Conservation (phyloP, 1,140 invertebrate genomes). For the Mycetomoellerius zeteki region DNA sequence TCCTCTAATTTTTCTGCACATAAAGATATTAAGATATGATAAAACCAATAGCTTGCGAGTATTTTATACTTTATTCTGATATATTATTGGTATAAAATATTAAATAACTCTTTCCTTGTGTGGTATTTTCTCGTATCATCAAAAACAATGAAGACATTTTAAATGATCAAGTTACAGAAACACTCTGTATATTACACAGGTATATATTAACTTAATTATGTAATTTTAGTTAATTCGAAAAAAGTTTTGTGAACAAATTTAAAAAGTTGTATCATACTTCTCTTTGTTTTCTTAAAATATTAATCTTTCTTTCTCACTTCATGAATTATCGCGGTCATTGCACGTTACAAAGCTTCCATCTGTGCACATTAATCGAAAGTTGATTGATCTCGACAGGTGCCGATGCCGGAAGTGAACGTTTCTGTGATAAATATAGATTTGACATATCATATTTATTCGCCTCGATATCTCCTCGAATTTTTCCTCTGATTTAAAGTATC, state of each 20-base stretch:
- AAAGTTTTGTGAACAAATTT: neutral
- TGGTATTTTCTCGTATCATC: too few relatives aligned
- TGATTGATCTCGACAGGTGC: conserved; percentile 67
- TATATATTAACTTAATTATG: neutral
- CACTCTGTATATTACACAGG: neutral
- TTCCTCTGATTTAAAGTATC: neutral
- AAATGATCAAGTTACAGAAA: too few relatives aligned
- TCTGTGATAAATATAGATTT: conserved; percentile 62
- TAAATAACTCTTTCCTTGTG: too few relatives aligned
- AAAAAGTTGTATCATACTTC: neutral
- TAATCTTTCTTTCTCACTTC: neutral
- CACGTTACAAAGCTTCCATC: conserved; percentile 56
- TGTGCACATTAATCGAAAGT: conserved; percentile 66
- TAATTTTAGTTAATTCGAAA: conserved; percentile 4
- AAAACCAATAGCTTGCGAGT: too few relatives aligned
- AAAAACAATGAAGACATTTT: too few relatives aligned
- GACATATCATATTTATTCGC: conserved; percentile 65
- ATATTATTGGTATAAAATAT: too few relatives aligned
- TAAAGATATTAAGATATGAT: too few relatives aligned
- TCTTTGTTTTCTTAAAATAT: conserved; percentile 28
- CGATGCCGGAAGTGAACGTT: conserved; percentile 49
- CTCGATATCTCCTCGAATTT: conserved; percentile 20
- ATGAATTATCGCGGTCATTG: conserved; percentile 60
- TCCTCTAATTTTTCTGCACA: too few relatives aligned
- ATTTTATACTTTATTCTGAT: too few relatives aligned